phyloP scores from a whole-genome alignment of 64 coral and sea anemone species.

The Montipora efflorescens region DNA sequence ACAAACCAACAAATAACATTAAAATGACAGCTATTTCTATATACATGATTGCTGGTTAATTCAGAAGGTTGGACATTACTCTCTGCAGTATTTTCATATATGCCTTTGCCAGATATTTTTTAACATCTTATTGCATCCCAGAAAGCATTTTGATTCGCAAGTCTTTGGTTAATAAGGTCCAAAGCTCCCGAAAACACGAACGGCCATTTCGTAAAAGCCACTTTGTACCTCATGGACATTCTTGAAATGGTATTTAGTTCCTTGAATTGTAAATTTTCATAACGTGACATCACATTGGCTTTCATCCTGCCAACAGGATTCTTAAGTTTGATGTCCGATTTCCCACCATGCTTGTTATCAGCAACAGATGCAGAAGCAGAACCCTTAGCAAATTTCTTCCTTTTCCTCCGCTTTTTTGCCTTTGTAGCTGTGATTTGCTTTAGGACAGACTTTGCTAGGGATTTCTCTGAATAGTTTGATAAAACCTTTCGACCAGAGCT shows the following conservation, averaged over 20 bases:
- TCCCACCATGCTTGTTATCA: neutral
- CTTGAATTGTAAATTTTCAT: constrained; percentile 21
- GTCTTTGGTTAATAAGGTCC: constrained; percentile 70
- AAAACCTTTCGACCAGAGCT: neutral
- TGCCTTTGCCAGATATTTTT: neutral
- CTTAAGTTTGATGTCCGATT: neutral
- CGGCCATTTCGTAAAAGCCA: constrained; percentile 61
- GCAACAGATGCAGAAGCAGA: neutral
- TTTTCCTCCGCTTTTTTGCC: neutral
- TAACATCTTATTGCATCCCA: constrained; percentile 48
- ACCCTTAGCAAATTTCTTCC: neutral
- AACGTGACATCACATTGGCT: neutral
- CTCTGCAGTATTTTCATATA: neutral
- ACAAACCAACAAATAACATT: no score
- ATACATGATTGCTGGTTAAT: no score
- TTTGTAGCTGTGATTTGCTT: neutral
- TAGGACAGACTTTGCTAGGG: neutral
- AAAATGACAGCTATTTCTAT: no score
- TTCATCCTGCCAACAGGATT: neutral
- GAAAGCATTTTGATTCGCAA: constrained; percentile 64
- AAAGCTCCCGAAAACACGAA: constrained; percentile 48
- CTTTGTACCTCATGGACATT: constrained; percentile 39
- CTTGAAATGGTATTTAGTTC: constrained; percentile 45
- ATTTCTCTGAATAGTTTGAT: constrained; percentile 20
- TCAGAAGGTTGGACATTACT: no score